phyloP scores from a whole-genome alignment of 2,113 vertebrate genomes.

The Alosa alosa region DNA sequence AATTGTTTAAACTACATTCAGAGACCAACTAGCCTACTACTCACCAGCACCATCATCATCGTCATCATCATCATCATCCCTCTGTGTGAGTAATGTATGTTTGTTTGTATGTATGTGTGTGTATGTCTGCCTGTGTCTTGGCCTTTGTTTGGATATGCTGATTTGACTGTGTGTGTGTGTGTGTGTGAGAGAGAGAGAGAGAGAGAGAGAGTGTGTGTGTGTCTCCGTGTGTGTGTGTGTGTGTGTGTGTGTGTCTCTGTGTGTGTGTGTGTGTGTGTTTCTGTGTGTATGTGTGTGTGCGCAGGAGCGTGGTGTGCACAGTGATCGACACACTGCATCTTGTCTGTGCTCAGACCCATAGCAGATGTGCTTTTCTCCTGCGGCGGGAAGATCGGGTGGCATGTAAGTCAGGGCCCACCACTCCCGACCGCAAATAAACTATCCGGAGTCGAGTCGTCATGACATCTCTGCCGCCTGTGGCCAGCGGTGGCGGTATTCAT shows the following conservation, averaged over 20 bases:
- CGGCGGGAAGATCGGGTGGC: not conserved
- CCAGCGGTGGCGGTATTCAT: slow-evolving; percentile 7
- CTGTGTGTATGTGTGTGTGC: not conserved
- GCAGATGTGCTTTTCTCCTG: slow-evolving; percentile 2
- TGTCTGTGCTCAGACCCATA: not conserved
- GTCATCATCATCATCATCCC: too few relatives aligned
- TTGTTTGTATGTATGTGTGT: too few relatives aligned
- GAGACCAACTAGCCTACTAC: too few relatives aligned
- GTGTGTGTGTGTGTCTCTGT: not conserved
- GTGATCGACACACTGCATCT: not conserved
- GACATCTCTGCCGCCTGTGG: not conserved
- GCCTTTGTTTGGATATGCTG: too few relatives aligned
- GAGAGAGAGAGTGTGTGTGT: not conserved
- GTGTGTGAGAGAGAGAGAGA: not conserved
- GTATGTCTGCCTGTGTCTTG: too few relatives aligned
- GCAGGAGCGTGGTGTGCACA: not conserved
- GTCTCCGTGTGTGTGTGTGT: not conserved
- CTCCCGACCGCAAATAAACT: slow-evolving; percentile 7
- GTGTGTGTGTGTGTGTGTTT: not conserved
- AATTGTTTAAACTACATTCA: too few relatives aligned
- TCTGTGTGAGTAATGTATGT: too few relatives aligned
- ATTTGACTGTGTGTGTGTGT: not conserved
- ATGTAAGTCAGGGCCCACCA: not conserved
- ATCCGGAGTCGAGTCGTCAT: slow-evolving; percentile 10
- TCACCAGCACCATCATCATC: too few relatives aligned